Evolutionary conservation across 2,113 vertebrate genomes (phyloP), one percentile per base, ranked within the genome.

Genomic region (Neolamprologus falcicula): DNA sequence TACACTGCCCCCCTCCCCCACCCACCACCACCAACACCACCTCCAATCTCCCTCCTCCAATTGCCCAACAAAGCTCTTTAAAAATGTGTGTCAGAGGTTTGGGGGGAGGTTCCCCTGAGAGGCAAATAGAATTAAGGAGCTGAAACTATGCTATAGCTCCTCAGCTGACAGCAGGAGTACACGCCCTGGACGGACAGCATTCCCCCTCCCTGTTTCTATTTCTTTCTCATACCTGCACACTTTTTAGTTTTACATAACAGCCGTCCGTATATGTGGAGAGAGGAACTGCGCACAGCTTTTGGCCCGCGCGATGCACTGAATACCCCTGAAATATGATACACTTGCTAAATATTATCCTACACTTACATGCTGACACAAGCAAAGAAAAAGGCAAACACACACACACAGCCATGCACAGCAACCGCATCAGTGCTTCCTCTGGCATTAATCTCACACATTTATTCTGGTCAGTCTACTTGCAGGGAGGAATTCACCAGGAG

Each of bases 401-500:
- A 52, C 80, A 79, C 82, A 93, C 71, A 79, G 78, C 63, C 13
- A 16, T 53, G 26, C 54, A 85, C 59, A 61, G 12, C 16, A 61
- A 71, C 59, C 55, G 21, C 59, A 88, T 71, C 82, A 80, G 80
- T 31, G 68, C 88, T 92, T 93, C 92, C 89, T 91, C 85, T 83
- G 78, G 86, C 83, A 86, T 92, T 91, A 93, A 93, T 94, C 88
- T 92, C 88, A 50, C 91, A 92, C 93, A 90, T 94, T 91, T 95
- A 94, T 95, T 94, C 93, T 92, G 89, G 92, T 93, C 88, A 90
- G 91, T 90, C 88, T 89, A 86, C 92, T 92, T 88, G 89, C 86
- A 92, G 93, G 92, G 89, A 93, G 90, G 94, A 94, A 95, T 94
- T 94, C 94, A 93, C 87, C 89, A 87, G 92, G 92, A 93, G 92